A percentile compares a stretch with the other conserved stretches of the same genome.
Evolutionary conservation across 2,888 invertebrate genomes (phyloP).

Genomic region (Cabera pusaria): DNA sequence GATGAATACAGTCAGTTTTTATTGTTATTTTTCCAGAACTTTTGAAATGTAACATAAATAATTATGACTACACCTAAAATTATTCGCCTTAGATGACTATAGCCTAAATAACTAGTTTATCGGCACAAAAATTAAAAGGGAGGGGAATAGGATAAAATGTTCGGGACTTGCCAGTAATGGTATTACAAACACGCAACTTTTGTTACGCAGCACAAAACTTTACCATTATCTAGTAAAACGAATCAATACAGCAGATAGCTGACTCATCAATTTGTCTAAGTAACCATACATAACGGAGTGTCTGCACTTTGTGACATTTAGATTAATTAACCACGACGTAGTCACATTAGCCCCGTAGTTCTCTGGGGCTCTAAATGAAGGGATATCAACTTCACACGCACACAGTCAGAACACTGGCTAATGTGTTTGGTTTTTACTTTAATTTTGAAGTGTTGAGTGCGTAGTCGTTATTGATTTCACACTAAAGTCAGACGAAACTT

Average conservation of each 20-base stretch:
- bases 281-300: slow-evolving; percentile 18
- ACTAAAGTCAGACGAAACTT: no score
- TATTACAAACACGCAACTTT: not conserved
- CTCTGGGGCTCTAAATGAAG: slow-evolving; percentile 17
- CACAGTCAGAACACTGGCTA: slow-evolving; percentile 11
- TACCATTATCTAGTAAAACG: slow-evolving; percentile 3
- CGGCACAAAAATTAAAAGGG: no score
- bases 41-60: no score
- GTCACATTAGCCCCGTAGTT: slow-evolving; percentile 26
- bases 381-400: slow-evolving; percentile 13
- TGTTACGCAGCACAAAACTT: slow-evolving; percentile 1
- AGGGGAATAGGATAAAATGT: no score
- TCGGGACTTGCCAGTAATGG: no score
- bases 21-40: no score
- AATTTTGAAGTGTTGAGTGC: not conserved
- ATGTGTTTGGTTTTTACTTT: slow-evolving; percentile 18
- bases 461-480: no score
- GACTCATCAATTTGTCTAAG: slow-evolving; percentile 21
- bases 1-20: no score
- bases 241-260: slow-evolving; percentile 9
- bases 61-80: no score
- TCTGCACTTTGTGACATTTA: slow-evolving; percentile 26
- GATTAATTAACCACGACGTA: slow-evolving; percentile 26
- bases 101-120: no score
- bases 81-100: no score